Conservation (phyloP, 2,113 vertebrate species). For the Cheirogaleus medius region DNA sequence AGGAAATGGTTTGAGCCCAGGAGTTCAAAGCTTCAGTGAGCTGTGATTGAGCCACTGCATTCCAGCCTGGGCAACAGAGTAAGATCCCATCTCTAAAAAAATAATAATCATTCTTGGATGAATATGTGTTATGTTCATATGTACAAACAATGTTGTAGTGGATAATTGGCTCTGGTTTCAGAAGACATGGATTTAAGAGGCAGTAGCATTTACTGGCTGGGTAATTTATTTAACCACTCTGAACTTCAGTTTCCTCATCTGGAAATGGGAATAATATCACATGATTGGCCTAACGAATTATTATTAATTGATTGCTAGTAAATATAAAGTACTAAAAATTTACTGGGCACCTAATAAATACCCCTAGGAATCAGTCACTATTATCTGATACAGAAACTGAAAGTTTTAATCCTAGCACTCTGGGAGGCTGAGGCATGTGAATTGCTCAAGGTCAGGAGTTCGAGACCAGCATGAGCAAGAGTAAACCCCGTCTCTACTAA, state of each 20-base stretch:
- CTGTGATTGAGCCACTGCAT: too few relatives aligned
- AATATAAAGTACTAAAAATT: not conserved
- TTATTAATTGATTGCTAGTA: not conserved
- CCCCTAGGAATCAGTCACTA: not conserved
- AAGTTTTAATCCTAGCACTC: not conserved
- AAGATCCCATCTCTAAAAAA: too few relatives aligned
- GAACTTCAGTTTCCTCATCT: not conserved
- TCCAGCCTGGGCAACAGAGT: too few relatives aligned
- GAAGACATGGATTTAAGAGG: not conserved
- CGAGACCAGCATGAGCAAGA: too few relatives aligned
- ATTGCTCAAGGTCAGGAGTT: too few relatives aligned
- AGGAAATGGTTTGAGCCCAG: too few relatives aligned
- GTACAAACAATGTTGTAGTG: not conserved
- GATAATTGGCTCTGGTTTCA: not conserved
- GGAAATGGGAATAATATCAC: not conserved
- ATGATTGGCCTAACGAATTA: not conserved
- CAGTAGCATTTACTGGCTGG: not conserved
- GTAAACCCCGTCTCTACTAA: too few relatives aligned
- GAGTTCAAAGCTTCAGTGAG: too few relatives aligned
- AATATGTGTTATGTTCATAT: not conserved
- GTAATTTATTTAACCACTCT: not conserved
- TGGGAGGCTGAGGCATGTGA: too few relatives aligned
- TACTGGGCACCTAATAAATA: not conserved
- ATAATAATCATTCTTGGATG: not conserved
- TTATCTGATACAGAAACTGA: slow-evolving; percentile 23